These are phyloP conservation scores for Lonchura striata DNA, from an alignment of 2,113 vertebrate species.

Conservation along the genomic window DNA sequence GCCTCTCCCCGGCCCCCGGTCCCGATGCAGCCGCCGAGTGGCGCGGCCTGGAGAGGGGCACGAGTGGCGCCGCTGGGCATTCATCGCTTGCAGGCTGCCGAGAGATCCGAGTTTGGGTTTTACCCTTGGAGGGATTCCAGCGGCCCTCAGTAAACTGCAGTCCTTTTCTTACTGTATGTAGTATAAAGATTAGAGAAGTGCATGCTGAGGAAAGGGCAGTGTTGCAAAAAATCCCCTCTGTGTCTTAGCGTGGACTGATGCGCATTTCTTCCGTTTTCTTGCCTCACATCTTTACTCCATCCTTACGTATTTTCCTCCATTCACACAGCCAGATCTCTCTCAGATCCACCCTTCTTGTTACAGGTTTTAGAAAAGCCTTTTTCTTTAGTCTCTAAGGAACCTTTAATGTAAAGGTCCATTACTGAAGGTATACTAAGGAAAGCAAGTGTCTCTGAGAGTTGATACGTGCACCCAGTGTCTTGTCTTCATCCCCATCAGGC, in stretches of 20 bases:
- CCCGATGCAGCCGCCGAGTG: not conserved
- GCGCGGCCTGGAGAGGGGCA: fast-evolving
- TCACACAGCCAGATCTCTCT: not conserved
- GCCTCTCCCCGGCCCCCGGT: not conserved
- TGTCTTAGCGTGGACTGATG: not conserved
- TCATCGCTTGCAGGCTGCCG: fast-evolving
- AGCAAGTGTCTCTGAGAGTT: not conserved
- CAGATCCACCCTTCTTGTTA: not conserved
- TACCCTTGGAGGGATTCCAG: not conserved
- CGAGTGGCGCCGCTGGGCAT: fast-evolving
- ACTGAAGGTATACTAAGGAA: not conserved
- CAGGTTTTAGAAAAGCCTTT: not conserved
- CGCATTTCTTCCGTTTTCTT: not conserved
- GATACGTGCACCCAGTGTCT: fast-evolving
- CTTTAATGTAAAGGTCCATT: not conserved
- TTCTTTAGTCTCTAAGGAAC: not conserved
- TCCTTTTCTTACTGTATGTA: not conserved
- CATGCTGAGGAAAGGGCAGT: fast-evolving
- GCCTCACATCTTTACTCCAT: not conserved
- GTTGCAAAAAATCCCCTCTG: not conserved
- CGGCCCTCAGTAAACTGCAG: not conserved
- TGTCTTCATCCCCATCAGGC: not conserved
- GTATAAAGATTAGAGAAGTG: no score
- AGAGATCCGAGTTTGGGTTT: not conserved
- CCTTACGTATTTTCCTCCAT: not conserved